phyloP scores from a whole-genome alignment of 37 sponge, comb jelly and placozoan genomes.

The Chondrosia reniformis region DNA sequence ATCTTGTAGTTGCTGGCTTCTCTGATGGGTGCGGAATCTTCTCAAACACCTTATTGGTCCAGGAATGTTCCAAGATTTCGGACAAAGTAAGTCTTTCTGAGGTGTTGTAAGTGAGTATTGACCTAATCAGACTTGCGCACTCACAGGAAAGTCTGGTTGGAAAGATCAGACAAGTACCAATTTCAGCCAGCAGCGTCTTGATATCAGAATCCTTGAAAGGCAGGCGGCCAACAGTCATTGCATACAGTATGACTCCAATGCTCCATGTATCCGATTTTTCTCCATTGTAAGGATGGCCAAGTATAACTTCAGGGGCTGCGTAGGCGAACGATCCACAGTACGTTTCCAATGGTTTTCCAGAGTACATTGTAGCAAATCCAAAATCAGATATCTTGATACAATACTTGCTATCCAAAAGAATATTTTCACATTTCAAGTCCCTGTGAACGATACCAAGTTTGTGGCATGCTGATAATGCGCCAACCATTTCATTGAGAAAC shows the following conservation, averaged over 20 bases:
- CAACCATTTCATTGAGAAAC: slow-evolving; percentile 63
- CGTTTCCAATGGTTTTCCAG: slow-evolving; percentile 41
- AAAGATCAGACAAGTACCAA: slow-evolving; percentile 44
- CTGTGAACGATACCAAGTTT: slow-evolving; percentile 74
- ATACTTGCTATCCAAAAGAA: slow-evolving; percentile 62
- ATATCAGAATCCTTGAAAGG: slow-evolving; percentile 87
- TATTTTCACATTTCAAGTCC: slow-evolving; percentile 91
- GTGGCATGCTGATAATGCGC: slow-evolving; percentile 72
- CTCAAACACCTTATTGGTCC: slow-evolving; percentile 28
- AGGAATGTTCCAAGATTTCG: slow-evolving; percentile 42
- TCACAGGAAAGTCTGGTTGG: slow-evolving; percentile 37
- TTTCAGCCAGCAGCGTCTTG: slow-evolving; percentile 66
- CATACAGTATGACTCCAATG: slow-evolving; percentile 88
- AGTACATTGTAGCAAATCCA: slow-evolving; percentile 71
- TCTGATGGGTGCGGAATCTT: background rate
- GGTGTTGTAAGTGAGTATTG: slow-evolving; percentile 29
- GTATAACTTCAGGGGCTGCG: slow-evolving; percentile 90
- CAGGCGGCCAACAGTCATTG: slow-evolving; percentile 81
- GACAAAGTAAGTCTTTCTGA: slow-evolving; percentile 31
- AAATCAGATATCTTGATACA: slow-evolving; percentile 79
- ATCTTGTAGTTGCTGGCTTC: too few species aligned
- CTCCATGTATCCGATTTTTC: slow-evolving; percentile 89
- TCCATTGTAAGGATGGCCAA: slow-evolving; percentile 85
- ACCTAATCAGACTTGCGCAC: slow-evolving; percentile 29
- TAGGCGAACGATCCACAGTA: slow-evolving; percentile 96